Percentiles rank a stretch among this genome's conserved stretches.
These are phyloP conservation scores for Corythornis leucogaster DNA, from an alignment of 2,797 vertebrate genomes.

Conservation along the genomic window DNA sequence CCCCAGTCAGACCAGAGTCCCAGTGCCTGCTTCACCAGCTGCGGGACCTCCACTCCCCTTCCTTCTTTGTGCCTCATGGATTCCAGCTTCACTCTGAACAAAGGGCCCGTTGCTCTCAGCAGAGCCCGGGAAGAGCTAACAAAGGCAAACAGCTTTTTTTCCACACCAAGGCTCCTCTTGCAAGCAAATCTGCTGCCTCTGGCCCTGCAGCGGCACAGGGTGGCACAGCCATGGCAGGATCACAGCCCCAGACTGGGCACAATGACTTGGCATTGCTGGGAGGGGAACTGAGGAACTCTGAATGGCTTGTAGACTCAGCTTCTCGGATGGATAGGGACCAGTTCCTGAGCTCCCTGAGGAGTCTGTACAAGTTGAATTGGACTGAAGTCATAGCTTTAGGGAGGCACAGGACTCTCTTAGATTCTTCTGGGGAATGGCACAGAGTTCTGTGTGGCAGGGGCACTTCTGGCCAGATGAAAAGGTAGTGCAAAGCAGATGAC, in stretches of 20 bases:
- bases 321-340: accelerated
- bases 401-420: background rate
- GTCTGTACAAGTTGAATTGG: too few relatives aligned
- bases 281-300: accelerated
- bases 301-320: background rate
- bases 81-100: background rate
- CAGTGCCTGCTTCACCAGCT: accelerated
- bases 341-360: background rate
- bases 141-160: background rate
- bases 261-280: background rate
- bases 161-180: background rate
- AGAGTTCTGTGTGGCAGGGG: background rate
- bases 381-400: background rate
- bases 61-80: conserved; percentile 15
- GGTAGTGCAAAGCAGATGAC: background rate
- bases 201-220: background rate
- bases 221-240: accelerated
- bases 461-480: background rate
- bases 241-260: accelerated
- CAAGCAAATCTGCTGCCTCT: background rate
- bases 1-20: background rate
- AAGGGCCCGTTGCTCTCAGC: background rate
- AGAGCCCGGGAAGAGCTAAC: background rate
- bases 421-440: background rate
- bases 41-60: background rate